A percentile compares a stretch with the other conserved stretches of the same genome.
phyloP scores from a whole-genome alignment of 1,140 invertebrate species.

The Heliconius hermathena region DNA sequence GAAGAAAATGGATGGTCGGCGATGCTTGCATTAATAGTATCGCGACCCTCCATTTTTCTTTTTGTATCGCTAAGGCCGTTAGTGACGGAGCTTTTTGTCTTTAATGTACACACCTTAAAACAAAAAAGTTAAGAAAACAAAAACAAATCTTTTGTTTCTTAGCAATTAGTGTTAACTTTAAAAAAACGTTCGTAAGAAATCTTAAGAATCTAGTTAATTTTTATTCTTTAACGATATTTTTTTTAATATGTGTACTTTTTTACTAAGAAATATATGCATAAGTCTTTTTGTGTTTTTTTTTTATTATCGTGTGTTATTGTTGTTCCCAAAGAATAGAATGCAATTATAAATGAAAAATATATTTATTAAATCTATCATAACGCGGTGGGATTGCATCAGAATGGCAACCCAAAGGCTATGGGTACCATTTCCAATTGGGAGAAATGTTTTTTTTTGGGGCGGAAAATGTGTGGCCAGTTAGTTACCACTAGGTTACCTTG shows the following conservation, averaged over 20 bases:
- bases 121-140: background rate
- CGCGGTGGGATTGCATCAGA: no score
- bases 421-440: no score
- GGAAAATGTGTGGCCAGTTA: no score
- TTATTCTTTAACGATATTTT: background rate
- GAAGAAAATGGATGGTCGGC: slow-evolving; percentile 35
- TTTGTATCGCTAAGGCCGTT: slow-evolving; percentile 33
- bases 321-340: no score
- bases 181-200: background rate
- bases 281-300: no score
- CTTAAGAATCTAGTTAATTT: background rate
- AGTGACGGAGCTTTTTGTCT: slow-evolving; percentile 23
- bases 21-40: slow-evolving; percentile 40
- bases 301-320: no score
- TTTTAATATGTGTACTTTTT: background rate
- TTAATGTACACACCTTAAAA: slow-evolving; percentile 22
- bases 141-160: background rate
- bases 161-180: background rate
- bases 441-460: no score
- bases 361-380: no score
- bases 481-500: no score
- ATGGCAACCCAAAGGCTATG: no score
- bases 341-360: no score
- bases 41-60: slow-evolving; percentile 33
- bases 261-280: no score